Evolutionary conservation across 1,140 invertebrate genomes (phyloP).

Genomic region (Saxidomus purpurata): DNA sequence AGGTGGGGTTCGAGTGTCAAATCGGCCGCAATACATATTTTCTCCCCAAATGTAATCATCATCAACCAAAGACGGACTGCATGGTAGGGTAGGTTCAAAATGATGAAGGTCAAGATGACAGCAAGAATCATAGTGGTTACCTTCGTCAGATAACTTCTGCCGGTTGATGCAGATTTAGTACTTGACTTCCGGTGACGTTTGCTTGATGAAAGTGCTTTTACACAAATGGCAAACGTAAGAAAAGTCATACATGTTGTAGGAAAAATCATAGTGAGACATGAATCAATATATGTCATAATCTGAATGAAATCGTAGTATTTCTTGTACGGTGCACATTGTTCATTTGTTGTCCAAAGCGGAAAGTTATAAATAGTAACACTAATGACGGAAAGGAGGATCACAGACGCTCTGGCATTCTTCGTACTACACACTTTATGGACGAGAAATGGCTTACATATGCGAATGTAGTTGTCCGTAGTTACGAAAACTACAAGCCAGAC

Average conservation of each 20-base stretch:
- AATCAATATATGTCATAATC: constrained; percentile 88
- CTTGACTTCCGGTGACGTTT: constrained; percentile 57
- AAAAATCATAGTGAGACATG: constrained; percentile 87
- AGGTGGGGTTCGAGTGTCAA: constrained; percentile 69
- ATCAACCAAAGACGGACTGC: constrained; percentile 83
- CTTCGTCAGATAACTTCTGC: constrained; percentile 88
- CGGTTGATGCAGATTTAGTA: constrained; percentile 14
- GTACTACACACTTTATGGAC: constrained; percentile 78
- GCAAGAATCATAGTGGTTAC: constrained; percentile 94
- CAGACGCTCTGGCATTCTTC: constrained; percentile 73
- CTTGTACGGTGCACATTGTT: constrained; percentile 41
- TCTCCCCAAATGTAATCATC: constrained; percentile 65
- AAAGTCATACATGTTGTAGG: constrained; percentile 87
- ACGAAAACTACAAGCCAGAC: constrained; percentile 84
- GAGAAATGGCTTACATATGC: constrained; percentile 81
- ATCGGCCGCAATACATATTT: background rate
- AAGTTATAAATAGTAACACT: constrained; percentile 78
- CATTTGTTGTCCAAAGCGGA: constrained; percentile 77
- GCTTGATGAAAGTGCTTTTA: constrained; percentile 28
- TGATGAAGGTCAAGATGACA: constrained; percentile 93
- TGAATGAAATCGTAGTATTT: constrained; percentile 83
- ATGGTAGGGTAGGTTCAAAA: constrained; percentile 91
- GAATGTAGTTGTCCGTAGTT: constrained; percentile 80
- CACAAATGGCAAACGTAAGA: constrained; percentile 47
- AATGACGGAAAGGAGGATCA: constrained; percentile 69